Evolutionary conservation across 1,140 invertebrate genomes (phyloP), one percentile per base, ranked within the genome.

Genomic region (Gonioctena quinquepunctata): DNA sequence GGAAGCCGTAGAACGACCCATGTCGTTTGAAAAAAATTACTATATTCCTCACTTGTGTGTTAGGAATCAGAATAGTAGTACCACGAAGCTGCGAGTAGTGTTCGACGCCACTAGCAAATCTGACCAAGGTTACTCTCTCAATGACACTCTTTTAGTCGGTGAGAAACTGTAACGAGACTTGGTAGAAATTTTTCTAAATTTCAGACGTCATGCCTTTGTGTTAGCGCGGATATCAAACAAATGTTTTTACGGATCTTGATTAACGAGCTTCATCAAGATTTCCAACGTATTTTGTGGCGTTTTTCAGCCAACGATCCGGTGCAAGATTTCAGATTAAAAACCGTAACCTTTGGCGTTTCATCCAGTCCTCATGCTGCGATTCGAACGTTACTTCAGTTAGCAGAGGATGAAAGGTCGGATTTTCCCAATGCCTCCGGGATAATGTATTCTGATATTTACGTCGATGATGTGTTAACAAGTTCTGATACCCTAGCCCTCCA

Each of bases 11-110:
- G 62, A 48, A 78, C 22, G 19, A 27, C 8, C 54, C 75, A 16
- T 75, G 73, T 4, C 77, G 80, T 72, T 75, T 76, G 42, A 68
- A 72, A 28, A 18, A 22, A 8, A 62, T 79, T 85, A 85, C 72
- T 70, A 85, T 26, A 49, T 72, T 3, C 82, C 84, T 3, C 85
- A 86, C 77, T 83, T 84, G 57, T 73, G 74, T 1, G 81, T 86
- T 0, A 21, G 83, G 1, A 76, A 76, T 11, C 71, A 76, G 18
- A 66, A 79, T 2, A 76, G 75, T 16, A 69, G 57, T 1, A 81
- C 79, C 1, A 82, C 81, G 2, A 75, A 76, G 52, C 25, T 81
- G 3, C 73, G 81, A 16, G 76, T 81, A 1, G 82, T 83, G 2
- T 83, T 83, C 59, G 80, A 83, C 64, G 79, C 76, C 0, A 81